Conservation (phyloP, 53 echinoderm and acorn worm species). For the Echinometra lucunter region DNA sequence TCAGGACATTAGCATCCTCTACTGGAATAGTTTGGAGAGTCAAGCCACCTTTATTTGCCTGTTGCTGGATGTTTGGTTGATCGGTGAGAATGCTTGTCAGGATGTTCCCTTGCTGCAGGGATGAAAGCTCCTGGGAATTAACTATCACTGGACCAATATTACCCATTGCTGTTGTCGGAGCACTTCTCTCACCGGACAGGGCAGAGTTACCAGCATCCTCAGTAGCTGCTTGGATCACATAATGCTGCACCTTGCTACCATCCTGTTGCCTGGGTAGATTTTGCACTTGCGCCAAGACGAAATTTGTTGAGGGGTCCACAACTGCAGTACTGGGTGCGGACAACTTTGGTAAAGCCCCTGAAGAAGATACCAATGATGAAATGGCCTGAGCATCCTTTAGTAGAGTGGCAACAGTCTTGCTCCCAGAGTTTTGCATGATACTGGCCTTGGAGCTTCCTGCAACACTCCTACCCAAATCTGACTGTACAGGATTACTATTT, state of each 20-base stretch:
- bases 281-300: constrained; percentile 54
- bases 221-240: constrained; percentile 27
- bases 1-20: constrained; percentile 32
- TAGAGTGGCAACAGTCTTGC: constrained; percentile 64
- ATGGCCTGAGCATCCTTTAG: constrained; percentile 58
- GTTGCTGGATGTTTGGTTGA: not conserved
- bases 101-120: not conserved
- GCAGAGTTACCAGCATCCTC: constrained; percentile 1
- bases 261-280: constrained; percentile 11
- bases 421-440: constrained; percentile 38
- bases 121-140: constrained; percentile 49
- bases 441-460: constrained; percentile 1
- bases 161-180: not conserved
- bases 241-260: constrained; percentile 11
- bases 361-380: constrained; percentile 41
- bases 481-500: not conserved
- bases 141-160: not conserved
- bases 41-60: constrained; percentile 17
- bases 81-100: constrained; percentile 34
- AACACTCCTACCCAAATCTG: constrained; percentile 30
- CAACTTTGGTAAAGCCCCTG: constrained; percentile 31
- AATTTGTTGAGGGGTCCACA: not conserved
- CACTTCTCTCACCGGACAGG: constrained; percentile 15
- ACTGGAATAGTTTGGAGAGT: not conserved
- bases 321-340: constrained; percentile 44